These are phyloP conservation scores for Papilio polyxenes DNA, from an alignment of 1,140 invertebrate genomes.

Conservation along the genomic window DNA sequence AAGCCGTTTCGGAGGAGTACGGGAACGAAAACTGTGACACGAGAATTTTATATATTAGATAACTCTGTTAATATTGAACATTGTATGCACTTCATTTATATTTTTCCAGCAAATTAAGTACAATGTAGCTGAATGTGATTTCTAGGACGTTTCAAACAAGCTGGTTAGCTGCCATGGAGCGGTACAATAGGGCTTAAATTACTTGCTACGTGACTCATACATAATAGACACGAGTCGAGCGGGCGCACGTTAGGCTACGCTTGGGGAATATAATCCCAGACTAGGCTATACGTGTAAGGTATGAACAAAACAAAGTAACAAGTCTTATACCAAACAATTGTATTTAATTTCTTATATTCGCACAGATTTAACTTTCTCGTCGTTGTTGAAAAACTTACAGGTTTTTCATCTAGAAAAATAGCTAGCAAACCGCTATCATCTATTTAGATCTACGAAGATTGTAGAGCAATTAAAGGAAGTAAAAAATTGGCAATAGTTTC, in stretches of 20 bases:
- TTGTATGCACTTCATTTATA: background rate
- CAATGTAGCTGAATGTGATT: slow-evolving; percentile 9
- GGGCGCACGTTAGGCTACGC: background rate
- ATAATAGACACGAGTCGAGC: slow-evolving; percentile 21
- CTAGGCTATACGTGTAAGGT: slow-evolving; percentile 20
- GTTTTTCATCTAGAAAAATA: background rate
- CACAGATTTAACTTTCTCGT: background rate
- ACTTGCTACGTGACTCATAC: slow-evolving; percentile 28
- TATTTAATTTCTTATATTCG: background rate
- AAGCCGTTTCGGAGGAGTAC: no score
- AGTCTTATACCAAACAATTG: background rate
- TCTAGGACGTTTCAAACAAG: slow-evolving; percentile 9
- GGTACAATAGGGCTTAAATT: slow-evolving; percentile 25
- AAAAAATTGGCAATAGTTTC: no score
- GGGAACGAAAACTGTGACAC: no score
- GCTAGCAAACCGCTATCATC: no score
- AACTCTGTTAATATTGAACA: no score
- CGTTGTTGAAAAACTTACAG: background rate
- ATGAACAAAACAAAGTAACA: slow-evolving; percentile 22
- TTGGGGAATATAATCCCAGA: slow-evolving; percentile 16
- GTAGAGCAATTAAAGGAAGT: no score
- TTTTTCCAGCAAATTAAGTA: background rate
- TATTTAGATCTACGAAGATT: no score
- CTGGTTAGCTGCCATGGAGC: slow-evolving; percentile 16
- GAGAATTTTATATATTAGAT: no score